Evolutionary conservation across 2,888 invertebrate genomes (phyloP).

Genomic region (Eupithecia vulgata): DNA sequence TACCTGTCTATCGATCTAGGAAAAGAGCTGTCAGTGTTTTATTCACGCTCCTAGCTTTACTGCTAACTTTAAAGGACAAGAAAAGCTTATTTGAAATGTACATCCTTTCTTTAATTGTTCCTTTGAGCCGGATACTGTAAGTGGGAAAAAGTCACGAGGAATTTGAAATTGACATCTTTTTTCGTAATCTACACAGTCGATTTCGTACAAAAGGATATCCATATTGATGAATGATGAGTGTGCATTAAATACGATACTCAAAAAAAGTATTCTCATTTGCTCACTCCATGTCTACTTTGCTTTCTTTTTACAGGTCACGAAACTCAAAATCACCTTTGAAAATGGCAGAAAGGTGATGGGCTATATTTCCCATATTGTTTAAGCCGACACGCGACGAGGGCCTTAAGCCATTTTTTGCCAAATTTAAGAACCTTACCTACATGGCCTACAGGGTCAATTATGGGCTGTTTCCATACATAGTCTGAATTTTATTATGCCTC

Average conservation of each 20-base stretch:
- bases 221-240: not conserved
- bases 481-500: constrained; percentile 23
- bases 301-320: not conserved
- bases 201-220: not conserved
- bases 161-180: no score
- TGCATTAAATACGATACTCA: not conserved
- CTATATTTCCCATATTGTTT: not conserved
- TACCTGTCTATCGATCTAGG: no score
- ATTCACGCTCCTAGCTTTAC: no score
- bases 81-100: no score
- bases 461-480: constrained; percentile 1
- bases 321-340: not conserved
- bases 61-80: no score
- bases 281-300: not conserved
- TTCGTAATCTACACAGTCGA: no score
- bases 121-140: no score
- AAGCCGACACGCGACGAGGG: not conserved
- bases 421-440: not conserved
- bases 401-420: not conserved
- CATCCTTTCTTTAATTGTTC: no score
- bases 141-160: no score
- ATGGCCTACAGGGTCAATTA: not conserved
- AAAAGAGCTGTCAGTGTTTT: no score
- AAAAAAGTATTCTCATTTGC: not conserved
- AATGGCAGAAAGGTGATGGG: not conserved